Base-by-base conservation (phyloP, 2,113 vertebrate genomes). In the Pseudopipra pipra region DNA sequence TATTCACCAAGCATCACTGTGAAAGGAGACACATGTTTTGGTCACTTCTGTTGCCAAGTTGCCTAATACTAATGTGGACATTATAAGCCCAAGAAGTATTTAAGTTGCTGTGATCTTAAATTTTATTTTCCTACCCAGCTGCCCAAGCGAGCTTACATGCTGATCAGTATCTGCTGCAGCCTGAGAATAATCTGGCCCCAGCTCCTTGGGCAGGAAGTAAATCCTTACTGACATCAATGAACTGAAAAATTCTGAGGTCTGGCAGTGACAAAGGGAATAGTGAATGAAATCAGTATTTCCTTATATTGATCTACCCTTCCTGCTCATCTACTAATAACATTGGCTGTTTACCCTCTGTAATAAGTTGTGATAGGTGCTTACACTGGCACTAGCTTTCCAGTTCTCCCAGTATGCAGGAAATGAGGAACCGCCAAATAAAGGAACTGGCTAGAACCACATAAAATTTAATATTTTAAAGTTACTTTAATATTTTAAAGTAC, bases 241-340 rank as follows among this genome's bases (percentile, higher is more conserved):
- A 95, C 96, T 85, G 61, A 93, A 93, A 94, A 93, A 96, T 96
- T 96, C 92, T 89, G 95, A 93, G 83, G 73, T 61, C 80, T 96
- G 93, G 93, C 96, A 96, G 90, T 93, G 96, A 97, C 90, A 96
- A 96, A 96, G 88, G 90, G 90, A 96, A 96, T 85, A 92, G 76
- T 76, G 92, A 97, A 94, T 93, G 93, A 97, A 82, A 94, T 79
- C 61, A 89, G 90, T 92, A 97, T 92, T 97, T 96, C 92, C 89
- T 92, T 89, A 96, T 96, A 97, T 97, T 92, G 96, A 97, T 96
- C 92, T 85, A 30, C 83, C 86, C 89, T 85, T 94, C 70, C 80
- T 76, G 43, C 74, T 96, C 96, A 94, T 96, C 92, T 95, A 47
- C 93, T 94, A 96, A 95, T 94, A 92, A 81, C 4, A 0, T 11